Conservation (phyloP, 1,140 invertebrate genomes). For the Brachionus calyciflorus region DNA sequence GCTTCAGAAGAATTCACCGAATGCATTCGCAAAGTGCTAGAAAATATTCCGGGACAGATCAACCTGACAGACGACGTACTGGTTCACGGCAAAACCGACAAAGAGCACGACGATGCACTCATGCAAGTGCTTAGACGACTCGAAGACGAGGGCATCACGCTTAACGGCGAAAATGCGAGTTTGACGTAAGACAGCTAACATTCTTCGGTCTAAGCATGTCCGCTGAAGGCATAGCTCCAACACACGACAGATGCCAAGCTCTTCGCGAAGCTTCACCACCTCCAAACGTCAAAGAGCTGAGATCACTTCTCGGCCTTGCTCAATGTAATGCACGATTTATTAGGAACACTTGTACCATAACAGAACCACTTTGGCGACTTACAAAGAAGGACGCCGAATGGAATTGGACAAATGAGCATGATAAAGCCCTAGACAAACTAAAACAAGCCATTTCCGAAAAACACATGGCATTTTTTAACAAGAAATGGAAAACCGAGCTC, state of each 20-base stretch:
- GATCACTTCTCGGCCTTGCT: constrained; percentile 32
- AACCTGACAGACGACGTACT: constrained; percentile 51
- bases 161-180: constrained; percentile 57
- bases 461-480: constrained; percentile 6
- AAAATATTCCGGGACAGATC: constrained; percentile 26
- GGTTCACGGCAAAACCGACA: constrained; percentile 48
- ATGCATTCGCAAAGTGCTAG: constrained; percentile 47
- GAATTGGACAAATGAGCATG: constrained; percentile 48
- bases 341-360: neutral
- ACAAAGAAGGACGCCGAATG: constrained; percentile 50
- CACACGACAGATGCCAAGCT: constrained; percentile 45
- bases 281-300: constrained; percentile 21
- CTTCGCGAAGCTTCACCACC: constrained; percentile 47
- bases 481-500: constrained; percentile 12
- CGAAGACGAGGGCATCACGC: constrained; percentile 49
- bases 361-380: constrained; percentile 50
- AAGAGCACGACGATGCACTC: constrained; percentile 50
- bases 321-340: neutral
- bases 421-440: constrained; percentile 19
- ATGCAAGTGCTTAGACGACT: constrained; percentile 49
- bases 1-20: constrained; percentile 48
- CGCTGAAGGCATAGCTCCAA: constrained; percentile 47
- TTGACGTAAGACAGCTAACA: constrained; percentile 51
- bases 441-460: constrained; percentile 10
- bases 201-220: constrained; percentile 55